Base-by-base conservation (phyloP, 1,140 invertebrate species). In the Orussus abietinus region DNA sequence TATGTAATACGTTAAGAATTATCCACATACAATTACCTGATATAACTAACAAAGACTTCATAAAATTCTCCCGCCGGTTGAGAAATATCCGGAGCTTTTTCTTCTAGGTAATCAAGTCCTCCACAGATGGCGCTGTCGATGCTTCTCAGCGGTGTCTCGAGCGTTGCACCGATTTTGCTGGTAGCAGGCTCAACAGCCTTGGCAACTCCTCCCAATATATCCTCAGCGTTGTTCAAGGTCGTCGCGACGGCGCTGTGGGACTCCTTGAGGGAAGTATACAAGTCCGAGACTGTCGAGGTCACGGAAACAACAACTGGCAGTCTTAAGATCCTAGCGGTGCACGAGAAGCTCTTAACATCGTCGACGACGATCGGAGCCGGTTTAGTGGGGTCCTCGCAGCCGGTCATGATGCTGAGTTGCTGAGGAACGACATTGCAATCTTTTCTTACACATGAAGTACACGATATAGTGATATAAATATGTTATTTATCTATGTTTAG, bases 81-180 rank as follows among this genome's bases (percentile, higher is more conserved):
- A 42, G 74, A 76, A 0, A 79, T 70, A 3, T 68, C 62, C 3
- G 76, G 76, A 5, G 77, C 47, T 53, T 66, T 76, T 19, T 57
- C 59, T 50, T 77, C 75, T 3, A 75, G 53, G 41, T 67, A 76
- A 53, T 74, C 74, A 29, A 78, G 48, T 4, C 75, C 69, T 12
- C 60, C 50, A 48, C 75, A 77, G 3, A 77, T 35, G 9, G 68
- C 58, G 28, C 51, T 64, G 42, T 77, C 77, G 1, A 77, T 65
- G 42, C 53, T 62, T 44, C 73, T 73, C 3, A 77, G 64, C 0
- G 75, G 73, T 6, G 52, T 57, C 56, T 77, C 70, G 1, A 76
- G 44, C 4, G 51, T 42, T 5, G 19, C 44, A 21, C 51, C 52
- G 11, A 65, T 42, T 31, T 50, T 59, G 3, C 37, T 43, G 0